Evolutionary conservation across 2,888 invertebrate genomes (phyloP), one percentile per base, ranked within the genome.

Genomic region (Plusia festucae): DNA sequence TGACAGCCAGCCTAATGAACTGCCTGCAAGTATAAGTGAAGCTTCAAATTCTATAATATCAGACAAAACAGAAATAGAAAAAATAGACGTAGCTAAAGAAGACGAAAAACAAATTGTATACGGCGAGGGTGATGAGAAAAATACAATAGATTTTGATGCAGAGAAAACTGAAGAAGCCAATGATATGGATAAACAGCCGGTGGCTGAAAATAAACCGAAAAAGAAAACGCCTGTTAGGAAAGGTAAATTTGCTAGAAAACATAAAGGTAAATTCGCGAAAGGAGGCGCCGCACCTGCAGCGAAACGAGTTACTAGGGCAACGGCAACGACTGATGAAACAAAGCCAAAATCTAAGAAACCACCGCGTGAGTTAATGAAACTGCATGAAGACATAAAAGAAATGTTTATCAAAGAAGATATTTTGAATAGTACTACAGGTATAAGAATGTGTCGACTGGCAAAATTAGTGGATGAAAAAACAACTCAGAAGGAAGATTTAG

Each of bases 301-400:
- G 8, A 86, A 85, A 78, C 82, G 83, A 61, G 74, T 85, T 24
- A 88, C 84, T 69, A 82, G 87, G 34, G 85, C 88, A 8, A 84
- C 79, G 60, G 76, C 78, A 49, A 69, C 70, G 0, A 68, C 70
- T 0, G 51, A 61, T 2, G 59, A 64, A 27, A 68, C 68, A 7
- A 82, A 83, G 73, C 70, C 66, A 16, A 78, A 73, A 54, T 24
- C 75, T 63, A 88, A 92, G 76, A 91, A 90, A 75, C 82, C 78
- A 44, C 86, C 86, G 59, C 88, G 90, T 70, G 97, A 97, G 81
- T 84, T 97, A 55, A 95, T 96, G 79, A 94, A 95, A 85, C 90
- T 97, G 1, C 97, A 97, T 76, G 96, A 96, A 70, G 97, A 97
- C 76, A 96, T 97, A 51, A 96, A 96, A 78, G 97, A 97, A 82